Percentiles rank a stretch among this genome's conserved stretches.
Evolutionary conservation across 2,113 vertebrate genomes (phyloP).

Genomic region (Dryoscopus gambensis): DNA sequence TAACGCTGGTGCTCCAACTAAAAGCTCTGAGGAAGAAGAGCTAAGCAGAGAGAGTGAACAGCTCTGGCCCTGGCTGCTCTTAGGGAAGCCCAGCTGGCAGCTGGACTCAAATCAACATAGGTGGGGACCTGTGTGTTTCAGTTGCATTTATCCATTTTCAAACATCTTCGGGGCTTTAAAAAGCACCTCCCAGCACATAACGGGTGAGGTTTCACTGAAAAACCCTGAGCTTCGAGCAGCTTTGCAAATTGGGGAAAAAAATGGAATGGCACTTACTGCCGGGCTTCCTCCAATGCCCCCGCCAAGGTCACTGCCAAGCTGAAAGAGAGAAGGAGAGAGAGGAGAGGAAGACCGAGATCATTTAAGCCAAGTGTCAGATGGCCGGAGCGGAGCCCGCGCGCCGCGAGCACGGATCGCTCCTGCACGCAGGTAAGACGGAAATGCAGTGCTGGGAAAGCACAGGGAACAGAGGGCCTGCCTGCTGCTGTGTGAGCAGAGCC

Average conservation of each 20-base stretch:
- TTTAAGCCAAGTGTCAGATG: conserved; percentile 65
- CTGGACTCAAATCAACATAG: background rate
- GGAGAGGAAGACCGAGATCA: conserved; percentile 74
- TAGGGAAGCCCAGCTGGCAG: conserved; percentile 4
- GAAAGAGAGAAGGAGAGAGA: conserved; percentile 82
- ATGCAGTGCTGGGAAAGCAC: background rate
- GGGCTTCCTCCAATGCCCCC: conserved; percentile 99
- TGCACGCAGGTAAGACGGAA: background rate
- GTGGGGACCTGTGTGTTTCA: background rate
- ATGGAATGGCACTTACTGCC: conserved; percentile 91
- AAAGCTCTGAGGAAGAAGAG: conserved; percentile 10
- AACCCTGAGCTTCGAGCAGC: conserved; percentile 32
- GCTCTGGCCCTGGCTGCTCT: background rate
- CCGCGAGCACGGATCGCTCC: background rate
- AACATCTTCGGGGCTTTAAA: background rate
- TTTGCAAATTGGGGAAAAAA: conserved; percentile 59
- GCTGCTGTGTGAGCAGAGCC: background rate
- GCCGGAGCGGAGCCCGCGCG: background rate
- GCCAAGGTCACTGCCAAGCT: conserved; percentile 99
- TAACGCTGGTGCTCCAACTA: background rate
- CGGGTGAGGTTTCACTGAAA: background rate
- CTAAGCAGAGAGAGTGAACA: background rate
- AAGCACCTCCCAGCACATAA: background rate
- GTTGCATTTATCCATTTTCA: background rate
- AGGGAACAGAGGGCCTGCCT: conserved; percentile 7